Evolutionary conservation across 2,888 invertebrate genomes (phyloP).

Genomic region (Odontothrips loti): DNA sequence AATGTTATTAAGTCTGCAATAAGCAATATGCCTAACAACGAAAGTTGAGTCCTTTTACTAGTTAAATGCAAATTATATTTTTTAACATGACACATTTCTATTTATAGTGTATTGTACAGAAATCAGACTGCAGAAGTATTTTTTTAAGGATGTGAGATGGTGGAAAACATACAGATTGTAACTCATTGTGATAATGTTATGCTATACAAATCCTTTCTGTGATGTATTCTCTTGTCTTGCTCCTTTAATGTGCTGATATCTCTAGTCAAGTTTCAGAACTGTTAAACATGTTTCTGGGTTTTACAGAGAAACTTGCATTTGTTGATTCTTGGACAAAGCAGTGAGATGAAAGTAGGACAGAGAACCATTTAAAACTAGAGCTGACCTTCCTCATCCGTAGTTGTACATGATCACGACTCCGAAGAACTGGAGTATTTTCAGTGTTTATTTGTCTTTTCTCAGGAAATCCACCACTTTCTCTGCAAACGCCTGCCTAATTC

Average conservation of each 20-base stretch:
- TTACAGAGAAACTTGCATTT: background rate
- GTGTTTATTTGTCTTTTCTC: background rate
- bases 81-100: conserved; percentile 15
- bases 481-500: background rate
- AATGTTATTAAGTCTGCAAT: background rate
- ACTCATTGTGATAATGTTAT: conserved; percentile 21
- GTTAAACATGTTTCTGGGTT: background rate
- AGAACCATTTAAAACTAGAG: background rate
- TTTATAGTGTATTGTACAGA: conserved; percentile 19
- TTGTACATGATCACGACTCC: background rate
- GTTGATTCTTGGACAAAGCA: conserved; percentile 3
- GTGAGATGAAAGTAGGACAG: background rate
- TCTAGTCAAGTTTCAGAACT: conserved; percentile 20
- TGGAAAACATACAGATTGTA: conserved; percentile 14
- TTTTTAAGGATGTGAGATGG: conserved; percentile 22
- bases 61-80: conserved; percentile 6
- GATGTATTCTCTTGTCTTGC: conserved; percentile 25
- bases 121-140: conserved; percentile 5
- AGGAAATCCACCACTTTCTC: background rate
- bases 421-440: background rate
- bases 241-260: conserved; percentile 5
- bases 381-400: background rate
- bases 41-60: background rate
- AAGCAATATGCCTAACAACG: conserved; percentile 10
- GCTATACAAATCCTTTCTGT: conserved; percentile 18